Conservation (phyloP, 2,797 vertebrate species). For the Macropodus opercularis region DNA sequence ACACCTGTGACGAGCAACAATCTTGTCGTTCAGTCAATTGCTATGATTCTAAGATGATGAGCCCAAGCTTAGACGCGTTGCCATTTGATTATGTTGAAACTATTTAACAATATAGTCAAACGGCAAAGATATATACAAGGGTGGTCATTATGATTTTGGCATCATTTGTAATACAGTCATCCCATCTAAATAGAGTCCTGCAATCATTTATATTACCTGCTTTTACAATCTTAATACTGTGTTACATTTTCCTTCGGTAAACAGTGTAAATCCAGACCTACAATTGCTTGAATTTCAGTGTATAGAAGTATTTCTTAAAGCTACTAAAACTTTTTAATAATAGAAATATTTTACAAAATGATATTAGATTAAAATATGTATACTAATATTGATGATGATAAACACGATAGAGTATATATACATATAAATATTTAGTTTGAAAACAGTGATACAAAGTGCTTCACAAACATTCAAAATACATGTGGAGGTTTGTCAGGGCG, state of each 20-base stretch:
- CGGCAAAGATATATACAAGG: conserved; percentile 20
- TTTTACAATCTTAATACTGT: conserved; percentile 46
- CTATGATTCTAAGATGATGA: conserved; percentile 34
- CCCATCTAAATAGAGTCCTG: conserved; percentile 35
- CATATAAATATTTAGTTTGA: conserved; percentile 37
- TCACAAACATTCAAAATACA: background rate
- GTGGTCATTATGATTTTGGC: conserved; percentile 33
- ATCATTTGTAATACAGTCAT: conserved; percentile 42
- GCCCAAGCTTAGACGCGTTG: conserved; percentile 30
- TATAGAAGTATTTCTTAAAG: conserved; percentile 28
- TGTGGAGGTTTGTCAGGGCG: background rate
- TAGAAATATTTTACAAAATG: conserved; percentile 28
- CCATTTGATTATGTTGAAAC: conserved; percentile 34
- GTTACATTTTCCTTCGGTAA: conserved; percentile 22
- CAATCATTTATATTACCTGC: conserved; percentile 37
- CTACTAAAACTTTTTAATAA: conserved; percentile 30
- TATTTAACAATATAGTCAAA: conserved; percentile 24
- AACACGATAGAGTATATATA: conserved; percentile 22
- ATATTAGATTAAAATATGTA: conserved; percentile 5
- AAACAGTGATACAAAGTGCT: conserved; percentile 61
- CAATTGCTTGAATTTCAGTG: conserved; percentile 32
- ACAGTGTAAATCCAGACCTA: conserved; percentile 30
- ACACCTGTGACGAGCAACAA: conserved; percentile 41
- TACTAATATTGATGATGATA: conserved; percentile 9
- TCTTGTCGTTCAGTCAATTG: conserved; percentile 29